Evolutionary conservation across 1,140 invertebrate genomes (phyloP).

Genomic region (Scylla paramamosain): DNA sequence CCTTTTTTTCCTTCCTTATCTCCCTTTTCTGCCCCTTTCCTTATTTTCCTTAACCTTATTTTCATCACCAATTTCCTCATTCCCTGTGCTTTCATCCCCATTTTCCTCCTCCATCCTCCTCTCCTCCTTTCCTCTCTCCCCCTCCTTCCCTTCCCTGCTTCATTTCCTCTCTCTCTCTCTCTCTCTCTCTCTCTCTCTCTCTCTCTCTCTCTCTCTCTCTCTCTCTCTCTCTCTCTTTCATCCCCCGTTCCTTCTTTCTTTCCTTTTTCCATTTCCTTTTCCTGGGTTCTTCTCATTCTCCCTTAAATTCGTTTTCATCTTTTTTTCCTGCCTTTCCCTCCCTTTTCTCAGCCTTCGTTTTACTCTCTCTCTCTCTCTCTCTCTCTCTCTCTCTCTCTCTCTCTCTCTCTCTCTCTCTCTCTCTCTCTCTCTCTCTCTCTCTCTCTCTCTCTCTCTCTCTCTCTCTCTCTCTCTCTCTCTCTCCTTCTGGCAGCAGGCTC

Average conservation of each 20-base stretch:
- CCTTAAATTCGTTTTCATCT: neutral
- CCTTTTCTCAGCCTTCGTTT: no score
- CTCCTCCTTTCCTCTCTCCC: neutral
- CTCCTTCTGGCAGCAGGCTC: neutral
- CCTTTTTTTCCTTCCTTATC: neutral
- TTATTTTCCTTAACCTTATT: neutral
- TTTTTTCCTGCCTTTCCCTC: no score
- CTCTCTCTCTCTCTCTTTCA: neutral
- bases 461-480: neutral
- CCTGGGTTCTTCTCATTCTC: neutral
- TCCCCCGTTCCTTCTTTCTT: neutral
- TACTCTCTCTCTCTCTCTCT: neutral
- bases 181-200: neutral
- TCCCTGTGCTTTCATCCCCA: neutral
- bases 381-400: neutral
- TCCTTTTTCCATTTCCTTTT: neutral
- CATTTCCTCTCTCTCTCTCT: neutral
- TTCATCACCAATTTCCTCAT: neutral
- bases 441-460: no score
- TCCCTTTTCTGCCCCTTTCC: neutral
- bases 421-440: no score
- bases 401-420: no score
- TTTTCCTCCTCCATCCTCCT: neutral
- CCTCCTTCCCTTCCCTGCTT: neutral
- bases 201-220: neutral